Percentiles rank a stretch among this genome's conserved stretches.
These are phyloP conservation scores for Oligia latruncula DNA, from an alignment of 2,888 invertebrate genomes.

Conservation along the genomic window DNA sequence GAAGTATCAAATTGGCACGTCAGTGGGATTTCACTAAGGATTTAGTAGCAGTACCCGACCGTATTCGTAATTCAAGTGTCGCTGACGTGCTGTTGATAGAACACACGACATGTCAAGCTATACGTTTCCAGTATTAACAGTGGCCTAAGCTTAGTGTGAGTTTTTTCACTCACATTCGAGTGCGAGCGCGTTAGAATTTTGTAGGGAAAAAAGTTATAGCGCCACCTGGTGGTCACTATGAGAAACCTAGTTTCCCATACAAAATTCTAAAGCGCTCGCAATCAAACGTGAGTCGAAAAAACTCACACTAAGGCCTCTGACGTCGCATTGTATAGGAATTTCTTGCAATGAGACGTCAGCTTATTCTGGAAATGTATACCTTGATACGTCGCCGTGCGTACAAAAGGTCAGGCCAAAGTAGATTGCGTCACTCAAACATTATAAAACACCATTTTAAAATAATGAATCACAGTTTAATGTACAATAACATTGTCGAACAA, in stretches of 20 bases:
- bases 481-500: slow-evolving; percentile 65
- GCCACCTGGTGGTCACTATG: too few species aligned
- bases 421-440: background rate
- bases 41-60: background rate
- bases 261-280: too few species aligned
- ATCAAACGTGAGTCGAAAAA: too few species aligned
- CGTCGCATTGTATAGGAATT: background rate
- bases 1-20: background rate
- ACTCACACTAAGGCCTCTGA: too few species aligned
- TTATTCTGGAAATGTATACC: background rate
- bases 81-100: background rate
- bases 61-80: background rate
- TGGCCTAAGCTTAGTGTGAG: too few species aligned
- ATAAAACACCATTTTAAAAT: slow-evolving; percentile 53
- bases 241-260: too few species aligned
- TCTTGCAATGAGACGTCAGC: too few species aligned
- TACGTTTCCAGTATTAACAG: background rate
- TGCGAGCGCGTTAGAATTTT: too few species aligned
- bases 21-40: too few species aligned
- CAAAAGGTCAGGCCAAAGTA: background rate
- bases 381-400: background rate
- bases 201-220: too few species aligned
- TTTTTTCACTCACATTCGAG: too few species aligned
- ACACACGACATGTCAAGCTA: too few species aligned
- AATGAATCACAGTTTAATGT: slow-evolving; percentile 67